Evolutionary conservation across 2,113 vertebrate genomes (phyloP).

Genomic region (Barnardius zonarius): DNA sequence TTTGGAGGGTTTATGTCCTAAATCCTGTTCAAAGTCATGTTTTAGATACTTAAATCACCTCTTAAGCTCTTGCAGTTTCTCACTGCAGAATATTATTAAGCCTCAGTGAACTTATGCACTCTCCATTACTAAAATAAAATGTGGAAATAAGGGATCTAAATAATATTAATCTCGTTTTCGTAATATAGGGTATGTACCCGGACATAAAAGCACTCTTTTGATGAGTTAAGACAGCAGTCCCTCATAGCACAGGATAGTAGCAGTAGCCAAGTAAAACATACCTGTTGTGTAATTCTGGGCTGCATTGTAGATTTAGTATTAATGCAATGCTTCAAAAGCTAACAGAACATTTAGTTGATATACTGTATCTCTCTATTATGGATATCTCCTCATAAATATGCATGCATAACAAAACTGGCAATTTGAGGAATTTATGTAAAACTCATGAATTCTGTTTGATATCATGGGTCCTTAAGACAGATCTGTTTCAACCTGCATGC

Average conservation of each 20-base stretch:
- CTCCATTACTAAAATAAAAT: not conserved
- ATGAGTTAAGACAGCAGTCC: not conserved
- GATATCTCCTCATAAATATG: conserved; percentile 45
- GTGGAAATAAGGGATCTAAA: not conserved
- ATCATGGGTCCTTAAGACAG: not conserved
- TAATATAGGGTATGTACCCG: not conserved
- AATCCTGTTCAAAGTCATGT: not conserved
- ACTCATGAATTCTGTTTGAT: conserved; percentile 50
- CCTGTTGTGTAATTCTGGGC: conserved; percentile 5
- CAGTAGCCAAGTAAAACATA: not conserved
- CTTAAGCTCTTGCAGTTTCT: not conserved
- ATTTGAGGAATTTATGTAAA: conserved; percentile 60
- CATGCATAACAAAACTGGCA: conserved; percentile 37
- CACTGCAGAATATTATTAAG: not conserved
- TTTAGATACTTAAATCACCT: conserved; percentile 10
- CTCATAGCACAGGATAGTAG: not conserved
- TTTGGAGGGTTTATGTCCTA: not conserved
- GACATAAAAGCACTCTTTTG: not conserved
- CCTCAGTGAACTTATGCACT: not conserved
- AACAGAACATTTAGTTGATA: conserved; percentile 45
- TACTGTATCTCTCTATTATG: conserved; percentile 41
- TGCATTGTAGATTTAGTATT: not conserved
- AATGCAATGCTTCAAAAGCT: conserved; percentile 31
- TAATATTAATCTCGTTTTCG: not conserved
- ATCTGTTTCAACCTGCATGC: not conserved